A percentile compares a stretch with the other conserved stretches of the same genome.
Evolutionary conservation across 2,888 invertebrate genomes (phyloP).

Genomic region (Leucozona laternaria): DNA sequence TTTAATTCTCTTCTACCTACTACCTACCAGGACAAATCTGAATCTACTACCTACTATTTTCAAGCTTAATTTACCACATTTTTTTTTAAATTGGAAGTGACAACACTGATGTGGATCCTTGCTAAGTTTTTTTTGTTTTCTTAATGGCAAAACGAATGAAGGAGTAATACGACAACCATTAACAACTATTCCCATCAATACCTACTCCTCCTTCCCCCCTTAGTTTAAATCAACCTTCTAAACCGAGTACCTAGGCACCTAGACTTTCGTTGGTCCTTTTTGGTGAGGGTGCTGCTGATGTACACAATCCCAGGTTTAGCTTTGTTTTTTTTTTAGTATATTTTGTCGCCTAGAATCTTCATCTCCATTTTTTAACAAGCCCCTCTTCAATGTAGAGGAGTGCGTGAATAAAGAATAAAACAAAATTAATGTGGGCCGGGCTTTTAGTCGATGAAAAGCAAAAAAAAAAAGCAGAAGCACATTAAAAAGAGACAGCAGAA

Average conservation of each 20-base stretch:
- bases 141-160: constrained; percentile 47
- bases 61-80: no score
- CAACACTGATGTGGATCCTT: constrained; percentile 33
- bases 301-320: constrained; percentile 20
- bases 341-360: constrained; percentile 56
- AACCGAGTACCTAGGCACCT: no score
- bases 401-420: constrained; percentile 24
- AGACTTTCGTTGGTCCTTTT: constrained; percentile 5
- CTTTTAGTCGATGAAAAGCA: constrained; percentile 64
- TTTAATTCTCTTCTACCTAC: no score
- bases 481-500: constrained; percentile 65
- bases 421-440: constrained; percentile 65
- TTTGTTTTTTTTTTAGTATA: constrained; percentile 37
- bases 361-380: constrained; percentile 38
- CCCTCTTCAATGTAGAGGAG: neutral
- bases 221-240: neutral
- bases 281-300: constrained; percentile 13
- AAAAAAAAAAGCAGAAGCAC: constrained; percentile 39
- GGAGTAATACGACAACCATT: constrained; percentile 23
- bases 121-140: neutral
- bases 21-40: no score
- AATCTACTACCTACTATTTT: no score
- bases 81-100: no score
- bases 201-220: neutral
- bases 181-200: neutral